Base-by-base conservation (phyloP, 2,113 vertebrate species). In the Mirza zaza region DNA sequence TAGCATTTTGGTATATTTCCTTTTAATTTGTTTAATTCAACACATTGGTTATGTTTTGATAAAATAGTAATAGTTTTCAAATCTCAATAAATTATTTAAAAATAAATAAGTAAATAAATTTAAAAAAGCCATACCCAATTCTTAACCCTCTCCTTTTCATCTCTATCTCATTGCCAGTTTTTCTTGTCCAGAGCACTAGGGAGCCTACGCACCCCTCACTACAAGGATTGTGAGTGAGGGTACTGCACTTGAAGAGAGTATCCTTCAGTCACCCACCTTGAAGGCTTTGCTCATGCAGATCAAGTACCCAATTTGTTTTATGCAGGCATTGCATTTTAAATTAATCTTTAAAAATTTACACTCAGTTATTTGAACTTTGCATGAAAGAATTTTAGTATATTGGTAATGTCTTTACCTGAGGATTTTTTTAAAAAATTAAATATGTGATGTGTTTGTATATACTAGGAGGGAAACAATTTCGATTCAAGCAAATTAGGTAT, bases 241-340 rank as follows among this genome's bases (percentile, higher is more conserved):
- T 1, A 7, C 3, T 27, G 17, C 7, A 29, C 6, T n/a, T 7
- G 3, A 12, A 8, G 1, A 32, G 0, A 45, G 11, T 3, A 25
- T 3, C 14, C 42, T 71, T 25, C 10, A 18, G 0, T 32, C 9
- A 32, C 9, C 6, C 12, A 12, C 8, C 59, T 3, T 0, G 6
- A 13, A 27, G 15, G 42, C 29, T 25, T 77, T 34, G 59, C 50
- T 71, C 57, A 17, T 42, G 50, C 52, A 27, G 39, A 23, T 25
- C 39, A 81, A 67, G 55, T 36, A 45, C 82, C 14, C 32, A 9
- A 42, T n/a, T 61, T 76, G 15, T 70, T 57, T 76, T 57, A 50
- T 39, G 3, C 18, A n/a, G 70, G 25, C 0, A n/a, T 2, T 61
- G 20, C 76, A 92, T 94, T 76, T 85, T 88, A 65, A 91, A 75